Conservation (phyloP, 2,888 invertebrate species). For the Athetis lepigone region DNA sequence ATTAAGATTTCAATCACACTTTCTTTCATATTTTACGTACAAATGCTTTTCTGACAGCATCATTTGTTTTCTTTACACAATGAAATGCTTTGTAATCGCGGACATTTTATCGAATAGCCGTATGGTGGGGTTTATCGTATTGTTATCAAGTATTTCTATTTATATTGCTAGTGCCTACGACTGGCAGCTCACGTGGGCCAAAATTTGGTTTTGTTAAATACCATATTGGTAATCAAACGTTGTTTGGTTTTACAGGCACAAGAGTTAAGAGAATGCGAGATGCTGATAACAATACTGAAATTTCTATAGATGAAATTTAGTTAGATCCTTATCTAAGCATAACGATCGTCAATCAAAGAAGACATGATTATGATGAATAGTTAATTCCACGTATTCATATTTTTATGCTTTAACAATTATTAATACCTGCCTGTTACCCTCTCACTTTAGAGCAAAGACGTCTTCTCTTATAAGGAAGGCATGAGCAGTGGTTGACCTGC, state of each 20-base stretch:
- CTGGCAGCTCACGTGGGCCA: constrained; percentile 40
- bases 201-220: constrained; percentile 31
- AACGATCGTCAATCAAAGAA: too few relatives aligned
- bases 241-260: constrained; percentile 6
- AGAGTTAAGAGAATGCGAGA: neutral
- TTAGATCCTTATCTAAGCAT: too few relatives aligned
- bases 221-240: constrained; percentile 1
- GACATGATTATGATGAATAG: too few relatives aligned
- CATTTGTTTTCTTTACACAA: constrained; percentile 51
- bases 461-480: too few relatives aligned
- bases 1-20: constrained; percentile 55
- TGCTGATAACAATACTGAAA: neutral
- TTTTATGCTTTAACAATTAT: too few relatives aligned
- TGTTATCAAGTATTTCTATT: constrained; percentile 63
- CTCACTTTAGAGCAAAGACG: too few relatives aligned
- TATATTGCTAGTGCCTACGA: constrained; percentile 56
- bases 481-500: too few relatives aligned
- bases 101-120: constrained; percentile 56
- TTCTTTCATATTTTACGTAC: constrained; percentile 48
- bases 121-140: constrained; percentile 53
- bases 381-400: too few relatives aligned
- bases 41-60: constrained; percentile 43
- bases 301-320: neutral
- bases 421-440: too few relatives aligned
- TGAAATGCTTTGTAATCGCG: constrained; percentile 58